These are phyloP conservation scores for Lycodopsis pacificus DNA, from an alignment of 2,797 vertebrate species.

Conservation along the genomic window DNA sequence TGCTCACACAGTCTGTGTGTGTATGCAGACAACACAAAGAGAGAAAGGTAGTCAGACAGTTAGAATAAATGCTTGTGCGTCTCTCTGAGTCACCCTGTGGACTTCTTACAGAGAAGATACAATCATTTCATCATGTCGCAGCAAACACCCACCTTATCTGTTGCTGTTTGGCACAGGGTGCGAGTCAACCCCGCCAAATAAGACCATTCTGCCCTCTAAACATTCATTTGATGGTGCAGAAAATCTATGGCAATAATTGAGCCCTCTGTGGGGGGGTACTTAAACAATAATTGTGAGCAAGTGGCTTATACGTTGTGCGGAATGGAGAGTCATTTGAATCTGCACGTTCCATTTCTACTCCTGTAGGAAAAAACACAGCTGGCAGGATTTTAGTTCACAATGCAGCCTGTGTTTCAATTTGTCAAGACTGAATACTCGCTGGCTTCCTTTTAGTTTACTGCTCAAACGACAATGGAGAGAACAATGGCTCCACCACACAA, in stretches of 20 bases:
- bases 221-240: conserved; percentile 52
- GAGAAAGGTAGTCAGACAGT: conserved; percentile 39
- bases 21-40: conserved; percentile 49
- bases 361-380: conserved; percentile 44
- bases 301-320: conserved; percentile 52
- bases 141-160: conserved; percentile 64
- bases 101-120: conserved; percentile 70
- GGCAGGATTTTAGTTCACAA: conserved; percentile 32
- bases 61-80: conserved; percentile 40
- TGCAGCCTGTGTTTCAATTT: conserved; percentile 12
- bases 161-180: conserved; percentile 55
- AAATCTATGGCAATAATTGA: conserved; percentile 55
- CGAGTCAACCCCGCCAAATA: conserved; percentile 53
- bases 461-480: not conserved
- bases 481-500: not conserved
- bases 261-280: conserved; percentile 35
- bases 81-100: conserved; percentile 60
- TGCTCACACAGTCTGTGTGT: conserved; percentile 16
- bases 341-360: conserved; percentile 40
- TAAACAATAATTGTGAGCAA: conserved; percentile 58
- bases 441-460: not conserved
- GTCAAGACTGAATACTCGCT: not conserved
- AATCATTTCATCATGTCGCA: conserved; percentile 74
- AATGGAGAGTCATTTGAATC: conserved; percentile 60
- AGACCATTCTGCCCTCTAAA: conserved; percentile 58